Percentiles rank a stretch among this genome's conserved stretches.
These are phyloP conservation scores for Lycaon pictus DNA, from an alignment of 2,113 vertebrate genomes.

Conservation along the genomic window DNA sequence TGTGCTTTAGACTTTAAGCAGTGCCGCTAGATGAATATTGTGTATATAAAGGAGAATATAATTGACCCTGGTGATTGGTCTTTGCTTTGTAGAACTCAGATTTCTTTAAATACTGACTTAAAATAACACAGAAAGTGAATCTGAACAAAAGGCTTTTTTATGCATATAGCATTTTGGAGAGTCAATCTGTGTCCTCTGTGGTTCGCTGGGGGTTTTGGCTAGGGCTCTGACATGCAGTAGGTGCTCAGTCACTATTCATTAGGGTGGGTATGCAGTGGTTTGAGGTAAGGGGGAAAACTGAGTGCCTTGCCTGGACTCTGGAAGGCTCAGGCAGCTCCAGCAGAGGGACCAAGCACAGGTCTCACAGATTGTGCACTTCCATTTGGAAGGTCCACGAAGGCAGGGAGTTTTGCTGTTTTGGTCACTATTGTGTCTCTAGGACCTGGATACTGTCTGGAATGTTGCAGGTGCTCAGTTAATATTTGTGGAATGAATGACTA, in stretches of 20 bases:
- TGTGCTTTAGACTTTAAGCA: conserved; percentile 19
- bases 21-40: background rate
- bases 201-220: background rate
- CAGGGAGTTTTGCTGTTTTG: background rate
- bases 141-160: background rate
- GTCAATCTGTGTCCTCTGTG: background rate
- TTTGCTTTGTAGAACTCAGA: background rate
- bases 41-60: background rate
- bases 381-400: background rate
- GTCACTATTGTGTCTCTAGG: background rate
- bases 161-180: background rate
- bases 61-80: background rate
- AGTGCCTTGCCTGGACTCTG: background rate
- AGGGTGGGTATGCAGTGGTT: background rate
- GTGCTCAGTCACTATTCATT: background rate
- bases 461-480: background rate
- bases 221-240: background rate
- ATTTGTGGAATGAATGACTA: background rate
- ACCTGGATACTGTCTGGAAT: background rate
- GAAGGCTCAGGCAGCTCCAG: background rate
- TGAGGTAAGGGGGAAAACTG: background rate
- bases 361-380: background rate
- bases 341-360: background rate
- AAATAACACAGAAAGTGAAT: background rate
- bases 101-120: background rate